Evolutionary conservation across 2,113 vertebrate species (phyloP).

Genomic region (Sylvilagus bachmani): DNA sequence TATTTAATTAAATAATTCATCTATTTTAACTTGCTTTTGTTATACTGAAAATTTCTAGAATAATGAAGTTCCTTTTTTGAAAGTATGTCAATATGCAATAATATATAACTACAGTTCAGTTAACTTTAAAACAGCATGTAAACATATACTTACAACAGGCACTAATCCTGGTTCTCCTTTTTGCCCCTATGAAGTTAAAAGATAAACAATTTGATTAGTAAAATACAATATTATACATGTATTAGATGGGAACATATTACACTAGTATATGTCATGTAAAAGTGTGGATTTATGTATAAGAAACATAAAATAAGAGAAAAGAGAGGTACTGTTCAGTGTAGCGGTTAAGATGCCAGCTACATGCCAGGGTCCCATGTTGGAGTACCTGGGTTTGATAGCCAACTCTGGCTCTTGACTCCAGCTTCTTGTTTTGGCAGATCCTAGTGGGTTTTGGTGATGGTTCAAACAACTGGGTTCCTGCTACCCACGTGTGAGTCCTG

Average conservation of each 20-base stretch:
- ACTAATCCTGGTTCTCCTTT: slow-evolving; percentile 98
- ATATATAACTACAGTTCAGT: background rate
- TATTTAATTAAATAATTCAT: background rate
- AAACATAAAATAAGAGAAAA: background rate
- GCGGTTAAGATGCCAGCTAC: too few relatives aligned
- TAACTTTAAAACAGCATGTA: background rate
- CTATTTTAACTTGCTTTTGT: background rate
- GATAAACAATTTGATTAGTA: slow-evolving; percentile 28
- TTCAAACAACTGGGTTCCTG: too few relatives aligned
- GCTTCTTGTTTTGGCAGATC: too few relatives aligned
- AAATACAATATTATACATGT: background rate
- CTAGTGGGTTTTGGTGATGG: too few relatives aligned
- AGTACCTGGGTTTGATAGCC: too few relatives aligned
- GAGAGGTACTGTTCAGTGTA: background rate
- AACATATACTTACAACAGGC: slow-evolving; percentile 91
- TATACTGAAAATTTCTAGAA: slow-evolving; percentile 28
- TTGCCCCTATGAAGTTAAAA: slow-evolving; percentile 90
- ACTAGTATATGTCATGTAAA: background rate
- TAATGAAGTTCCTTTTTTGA: background rate
- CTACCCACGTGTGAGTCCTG: too few relatives aligned
- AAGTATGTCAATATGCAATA: background rate
- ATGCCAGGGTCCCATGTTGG: too few relatives aligned
- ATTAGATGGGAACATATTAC: background rate
- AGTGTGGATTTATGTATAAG: background rate
- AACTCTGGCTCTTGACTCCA: too few relatives aligned